A percentile compares a stretch with the other conserved stretches of the same genome.
Evolutionary conservation across 2,797 vertebrate genomes (phyloP).

Genomic region (Holocentrus rufus): DNA sequence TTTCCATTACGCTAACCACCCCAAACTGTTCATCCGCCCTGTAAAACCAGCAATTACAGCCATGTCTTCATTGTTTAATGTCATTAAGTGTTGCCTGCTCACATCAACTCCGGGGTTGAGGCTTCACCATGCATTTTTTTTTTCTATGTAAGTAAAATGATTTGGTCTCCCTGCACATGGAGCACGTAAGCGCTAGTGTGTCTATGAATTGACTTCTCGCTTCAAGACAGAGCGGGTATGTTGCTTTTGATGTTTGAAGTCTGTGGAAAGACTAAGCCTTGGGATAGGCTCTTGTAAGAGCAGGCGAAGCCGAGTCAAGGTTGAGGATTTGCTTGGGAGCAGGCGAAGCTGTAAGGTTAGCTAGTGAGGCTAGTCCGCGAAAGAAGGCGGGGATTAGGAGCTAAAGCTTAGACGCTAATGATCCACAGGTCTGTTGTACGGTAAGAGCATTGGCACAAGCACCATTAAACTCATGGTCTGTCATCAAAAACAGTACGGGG

Average conservation of each 20-base stretch:
- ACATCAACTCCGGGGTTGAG: background rate
- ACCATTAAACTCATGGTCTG: constrained; percentile 53
- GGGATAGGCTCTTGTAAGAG: constrained; percentile 32
- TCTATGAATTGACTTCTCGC: constrained; percentile 7
- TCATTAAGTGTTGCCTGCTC: constrained; percentile 43
- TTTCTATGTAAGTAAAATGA: constrained; percentile 11
- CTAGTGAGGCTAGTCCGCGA: constrained; percentile 4
- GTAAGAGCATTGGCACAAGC: constrained; percentile 44
- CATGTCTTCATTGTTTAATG: constrained; percentile 29
- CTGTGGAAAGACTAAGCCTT: constrained; percentile 30
- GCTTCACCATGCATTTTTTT: background rate
- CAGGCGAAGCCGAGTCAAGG: constrained; percentile 56
- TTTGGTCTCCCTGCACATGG: constrained; percentile 2
- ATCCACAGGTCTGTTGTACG: constrained; percentile 47
- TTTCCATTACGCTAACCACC: constrained; percentile 59
- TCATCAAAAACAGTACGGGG: constrained; percentile 61
- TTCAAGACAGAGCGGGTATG: constrained; percentile 9
- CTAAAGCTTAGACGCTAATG: constrained; percentile 61
- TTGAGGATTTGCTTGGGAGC: constrained; percentile 52
- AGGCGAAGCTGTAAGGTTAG: constrained; percentile 49
- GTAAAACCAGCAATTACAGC: constrained; percentile 50
- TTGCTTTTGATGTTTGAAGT: constrained; percentile 50
- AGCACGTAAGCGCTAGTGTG: constrained; percentile 2
- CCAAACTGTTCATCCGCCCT: constrained; percentile 52
- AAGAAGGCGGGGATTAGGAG: constrained; percentile 49